phyloP scores from a whole-genome alignment of 2,888 invertebrate genomes.

The Colletes collaris region DNA sequence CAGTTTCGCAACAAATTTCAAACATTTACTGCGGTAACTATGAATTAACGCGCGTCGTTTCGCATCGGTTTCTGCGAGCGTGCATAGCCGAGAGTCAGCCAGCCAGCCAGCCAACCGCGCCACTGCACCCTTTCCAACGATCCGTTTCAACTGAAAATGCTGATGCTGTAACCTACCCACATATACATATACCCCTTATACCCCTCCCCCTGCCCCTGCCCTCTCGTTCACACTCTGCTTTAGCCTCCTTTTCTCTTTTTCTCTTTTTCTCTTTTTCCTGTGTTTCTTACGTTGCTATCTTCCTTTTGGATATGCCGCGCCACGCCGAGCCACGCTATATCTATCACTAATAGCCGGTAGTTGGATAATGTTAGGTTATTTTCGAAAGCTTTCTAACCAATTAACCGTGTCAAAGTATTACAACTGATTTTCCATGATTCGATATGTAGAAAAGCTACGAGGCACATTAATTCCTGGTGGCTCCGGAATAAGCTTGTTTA shows the following conservation, averaged over 20 bases:
- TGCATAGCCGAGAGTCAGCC: too few relatives aligned
- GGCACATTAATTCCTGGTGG: too few relatives aligned
- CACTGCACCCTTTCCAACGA: slow-evolving; percentile 14
- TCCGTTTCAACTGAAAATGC: neutral
- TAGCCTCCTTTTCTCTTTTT: too few relatives aligned
- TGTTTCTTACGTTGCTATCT: neutral
- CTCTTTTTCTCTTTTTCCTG: neutral
- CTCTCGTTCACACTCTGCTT: neutral
- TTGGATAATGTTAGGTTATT: neutral
- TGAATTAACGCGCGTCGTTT: slow-evolving; percentile 55
- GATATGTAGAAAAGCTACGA: too few relatives aligned
- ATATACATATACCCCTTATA: too few relatives aligned
- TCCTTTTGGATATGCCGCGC: too few relatives aligned
- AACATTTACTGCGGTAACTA: slow-evolving; percentile 66
- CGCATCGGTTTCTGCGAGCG: neutral
- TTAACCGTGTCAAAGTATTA: too few relatives aligned
- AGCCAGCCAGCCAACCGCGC: too few relatives aligned
- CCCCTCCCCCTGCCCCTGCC: too few relatives aligned
- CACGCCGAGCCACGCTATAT: too few relatives aligned
- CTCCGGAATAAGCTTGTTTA: too few relatives aligned
- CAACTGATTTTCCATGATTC: too few relatives aligned
- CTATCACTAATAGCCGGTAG: slow-evolving; percentile 4
- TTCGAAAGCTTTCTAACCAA: neutral
- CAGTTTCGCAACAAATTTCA: slow-evolving; percentile 57
- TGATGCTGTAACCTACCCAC: neutral